Percentiles rank a stretch among this genome's conserved stretches.
These are phyloP conservation scores for Hexactinellida sp. DNA, from an alignment of 37 sponge, comb jelly and placozoan species.

Conservation along the genomic window DNA sequence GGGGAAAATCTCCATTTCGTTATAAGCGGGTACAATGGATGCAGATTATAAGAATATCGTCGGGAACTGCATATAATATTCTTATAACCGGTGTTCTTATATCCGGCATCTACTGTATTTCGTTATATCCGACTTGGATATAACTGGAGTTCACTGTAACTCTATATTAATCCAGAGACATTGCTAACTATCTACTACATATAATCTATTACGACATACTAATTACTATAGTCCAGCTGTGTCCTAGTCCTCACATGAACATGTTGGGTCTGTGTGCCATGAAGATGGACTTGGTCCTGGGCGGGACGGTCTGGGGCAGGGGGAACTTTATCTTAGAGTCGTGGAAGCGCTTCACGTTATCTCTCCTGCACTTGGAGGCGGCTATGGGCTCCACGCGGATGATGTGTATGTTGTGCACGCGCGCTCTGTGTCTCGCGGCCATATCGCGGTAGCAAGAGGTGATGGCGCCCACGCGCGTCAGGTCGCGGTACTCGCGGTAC, in stretches of 20 bases:
- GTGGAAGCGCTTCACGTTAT: slow-evolving; percentile 64
- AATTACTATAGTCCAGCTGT: too few species aligned
- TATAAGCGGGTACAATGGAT: too few species aligned
- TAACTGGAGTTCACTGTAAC: too few species aligned
- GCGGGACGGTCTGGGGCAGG: slow-evolving; percentile 77
- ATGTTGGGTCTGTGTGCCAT: slow-evolving; percentile 75
- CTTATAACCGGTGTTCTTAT: too few species aligned
- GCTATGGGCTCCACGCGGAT: slow-evolving; percentile 64
- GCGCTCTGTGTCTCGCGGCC: slow-evolving; percentile 87
- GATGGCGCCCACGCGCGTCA: slow-evolving; percentile 80
- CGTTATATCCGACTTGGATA: too few species aligned
- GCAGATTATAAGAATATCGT: too few species aligned
- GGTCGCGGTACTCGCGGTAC: slow-evolving; percentile 93
- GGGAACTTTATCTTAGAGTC: slow-evolving; percentile 87
- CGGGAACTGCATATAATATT: too few species aligned
- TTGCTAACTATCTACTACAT: too few species aligned
- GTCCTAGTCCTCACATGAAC: slow-evolving; percentile 25
- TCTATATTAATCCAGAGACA: too few species aligned
- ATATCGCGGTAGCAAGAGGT: slow-evolving; percentile 97
- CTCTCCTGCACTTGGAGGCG: slow-evolving; percentile 62
- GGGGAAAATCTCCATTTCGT: too few species aligned
- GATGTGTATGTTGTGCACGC: slow-evolving; percentile 80
- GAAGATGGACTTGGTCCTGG: slow-evolving; percentile 57
- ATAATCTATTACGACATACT: too few species aligned
- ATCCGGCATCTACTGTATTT: too few species aligned